phyloP scores from a whole-genome alignment of 2,113 vertebrate genomes.

The Trochalopteron elliotii region DNA sequence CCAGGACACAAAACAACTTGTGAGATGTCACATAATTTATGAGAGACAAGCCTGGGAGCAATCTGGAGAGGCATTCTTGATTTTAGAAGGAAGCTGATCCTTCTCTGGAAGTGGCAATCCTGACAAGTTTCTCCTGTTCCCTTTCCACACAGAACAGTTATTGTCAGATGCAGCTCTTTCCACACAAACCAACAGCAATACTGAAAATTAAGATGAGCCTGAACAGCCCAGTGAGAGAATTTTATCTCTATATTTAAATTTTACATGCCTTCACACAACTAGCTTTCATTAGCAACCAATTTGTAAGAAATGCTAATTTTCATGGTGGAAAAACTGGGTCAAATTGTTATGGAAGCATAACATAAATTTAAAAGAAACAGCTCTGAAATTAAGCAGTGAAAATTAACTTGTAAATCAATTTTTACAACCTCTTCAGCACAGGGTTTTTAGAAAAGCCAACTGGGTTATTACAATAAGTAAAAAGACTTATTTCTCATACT shows the following conservation, averaged over 20 bases:
- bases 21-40: accelerated
- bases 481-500: conserved; percentile 60
- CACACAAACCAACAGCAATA: neutral
- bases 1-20: neutral
- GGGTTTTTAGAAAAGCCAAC: neutral
- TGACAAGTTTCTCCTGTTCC: neutral
- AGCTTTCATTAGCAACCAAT: neutral
- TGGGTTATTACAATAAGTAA: neutral
- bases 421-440: neutral
- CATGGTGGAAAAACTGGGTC: neutral
- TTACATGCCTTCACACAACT: neutral
- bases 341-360: neutral
- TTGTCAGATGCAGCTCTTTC: neutral
- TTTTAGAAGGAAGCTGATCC: neutral
- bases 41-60: neutral
- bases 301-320: neutral
- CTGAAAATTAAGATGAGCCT: neutral
- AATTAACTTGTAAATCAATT: neutral
- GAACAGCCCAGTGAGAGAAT: neutral
- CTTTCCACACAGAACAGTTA: neutral
- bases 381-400: neutral
- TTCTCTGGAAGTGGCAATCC: neutral
- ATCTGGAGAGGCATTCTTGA: neutral
- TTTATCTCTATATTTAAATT: neutral
- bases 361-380: neutral